Evolutionary conservation across 2,888 invertebrate species (phyloP), one percentile per base, ranked within the genome.

Genomic region (Stenurella melanura): DNA sequence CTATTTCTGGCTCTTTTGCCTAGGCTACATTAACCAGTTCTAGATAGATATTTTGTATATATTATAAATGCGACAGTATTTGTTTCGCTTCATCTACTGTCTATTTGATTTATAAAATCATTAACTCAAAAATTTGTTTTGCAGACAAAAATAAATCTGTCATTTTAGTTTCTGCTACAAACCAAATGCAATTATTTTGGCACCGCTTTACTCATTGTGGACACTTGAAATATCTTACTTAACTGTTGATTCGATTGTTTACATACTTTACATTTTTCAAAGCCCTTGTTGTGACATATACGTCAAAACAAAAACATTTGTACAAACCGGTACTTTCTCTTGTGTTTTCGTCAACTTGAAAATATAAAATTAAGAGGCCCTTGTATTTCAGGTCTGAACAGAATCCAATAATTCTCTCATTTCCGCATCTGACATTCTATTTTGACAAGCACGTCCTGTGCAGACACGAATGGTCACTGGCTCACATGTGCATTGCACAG

Each of bases 371-470:
- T 54, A 63, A 34, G 63, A 38, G 42, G 11, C 54, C 50, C 72
- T 70, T 57, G 50, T 72, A 50, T 19, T 12, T 63, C 63, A 54
- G n/a, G 9, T 26, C 54, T 54, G 54, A 63, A 61, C 72, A 63
- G 54, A 76, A 76, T 78, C 76, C 77, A 81, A 82, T 82, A 82
- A 77, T 79, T 82, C 78, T 77, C 75, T 77, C 77, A 79, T 80
- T 82, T 81, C 80, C 82, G 74, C 77, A 73, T 69, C 70, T 74
- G 73, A 76, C 75, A 73, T 70, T 71, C 75, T 82, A 77, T 83
- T 82, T 83, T 83, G 82, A 82, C 81, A 83, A 74, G 66, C 71
- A 78, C 76, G 78, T 83, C 82, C 82, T 81, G 78, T 68, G 73
- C 72, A 73, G 73, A 69, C 61, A 19, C 57, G 34, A 64, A 58